Evolutionary conservation across 1,140 invertebrate species (phyloP), one percentile per base, ranked within the genome.

Genomic region (Macrostomum lignano): DNA sequence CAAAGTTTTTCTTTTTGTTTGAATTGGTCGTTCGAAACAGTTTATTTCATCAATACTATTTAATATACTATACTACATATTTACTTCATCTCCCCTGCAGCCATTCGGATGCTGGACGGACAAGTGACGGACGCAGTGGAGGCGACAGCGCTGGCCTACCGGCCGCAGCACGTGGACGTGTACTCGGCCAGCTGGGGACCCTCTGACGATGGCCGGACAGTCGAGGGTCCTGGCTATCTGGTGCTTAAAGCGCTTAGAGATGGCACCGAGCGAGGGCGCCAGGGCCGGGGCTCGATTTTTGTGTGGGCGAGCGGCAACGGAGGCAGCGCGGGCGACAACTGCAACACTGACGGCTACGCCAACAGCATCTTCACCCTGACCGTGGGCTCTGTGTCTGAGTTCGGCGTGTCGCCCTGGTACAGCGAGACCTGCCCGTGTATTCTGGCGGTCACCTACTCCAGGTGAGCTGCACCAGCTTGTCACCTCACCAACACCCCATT

Each of bases 81-180:
- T n/a, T n/a, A n/a, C n/a, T n/a, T n/a, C n/a, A n/a, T n/a, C n/a
- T 36, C 23, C 10, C 21, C 26, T 25, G 20, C 28, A 69, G 79
- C 84, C 48, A 81, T 96, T 1, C 67, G 84, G 20, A 94, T 96
- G 86, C 53, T 96, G 42, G 86, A 96, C 50, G 88, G 86, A 21
- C 79, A 91, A 49, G 86, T 96, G 6, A 96, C 84, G 1, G 88
- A 96, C 61, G 77, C 77, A 0, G 81, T 96, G 10, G 88, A 96
- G 61, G 88, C 88, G 0, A 64, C 75, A 37, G 86, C 81, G 0
- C 61, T 98, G 3, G 78, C 77, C 37, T 65, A 84, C 17, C 88
- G 88, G 58, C 73, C 75, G 13, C 73, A 94, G 47, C 78, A 93
- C 52, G 84, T 96, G 33, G 77, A 96, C 51, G 91, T 96, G 42